These are phyloP conservation scores for Rhadinocentrus ornatus DNA, from an alignment of 2,797 vertebrate genomes.

Conservation along the genomic window DNA sequence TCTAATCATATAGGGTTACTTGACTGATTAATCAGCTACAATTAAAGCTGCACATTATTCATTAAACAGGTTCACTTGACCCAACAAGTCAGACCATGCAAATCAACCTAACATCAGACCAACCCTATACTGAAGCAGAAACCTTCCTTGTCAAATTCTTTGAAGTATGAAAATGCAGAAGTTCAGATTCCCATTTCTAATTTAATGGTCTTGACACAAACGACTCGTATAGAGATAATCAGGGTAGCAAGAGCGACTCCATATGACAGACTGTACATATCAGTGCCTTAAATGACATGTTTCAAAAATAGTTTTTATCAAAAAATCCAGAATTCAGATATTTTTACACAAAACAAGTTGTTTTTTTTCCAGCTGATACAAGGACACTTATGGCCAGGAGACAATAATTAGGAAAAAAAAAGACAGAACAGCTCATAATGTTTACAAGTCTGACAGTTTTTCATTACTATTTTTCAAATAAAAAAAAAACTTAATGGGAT, in stretches of 20 bases:
- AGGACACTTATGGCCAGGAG: slow-evolving; percentile 84
- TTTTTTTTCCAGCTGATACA: slow-evolving; percentile 77
- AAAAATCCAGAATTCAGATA: slow-evolving; percentile 73
- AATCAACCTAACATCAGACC: slow-evolving; percentile 55
- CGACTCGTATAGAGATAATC: slow-evolving; percentile 68
- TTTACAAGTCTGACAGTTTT: slow-evolving; percentile 31
- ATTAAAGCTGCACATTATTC: slow-evolving; percentile 96
- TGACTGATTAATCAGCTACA: slow-evolving; percentile 92
- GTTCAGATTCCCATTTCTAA: slow-evolving; percentile 44
- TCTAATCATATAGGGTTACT: slow-evolving; percentile 83
- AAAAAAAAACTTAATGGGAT: slow-evolving; percentile 27
- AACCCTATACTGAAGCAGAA: slow-evolving; percentile 31
- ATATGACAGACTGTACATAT: slow-evolving; percentile 76
- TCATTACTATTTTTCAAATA: slow-evolving; percentile 36
- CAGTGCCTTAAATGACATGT: slow-evolving; percentile 79
- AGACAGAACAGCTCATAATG: slow-evolving; percentile 32
- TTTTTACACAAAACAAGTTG: slow-evolving; percentile 73
- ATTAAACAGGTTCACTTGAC: slow-evolving; percentile 87
- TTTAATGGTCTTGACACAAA: slow-evolving; percentile 69
- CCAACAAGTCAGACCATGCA: slow-evolving; percentile 78
- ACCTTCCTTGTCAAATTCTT: slow-evolving; percentile 46
- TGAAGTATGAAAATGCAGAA: slow-evolving; percentile 55
- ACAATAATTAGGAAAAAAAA: slow-evolving; percentile 45
- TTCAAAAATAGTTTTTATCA: slow-evolving; percentile 84
- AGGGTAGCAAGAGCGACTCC: slow-evolving; percentile 71